Percentiles rank a stretch among this genome's conserved stretches.
Evolutionary conservation across 2,113 vertebrate species (phyloP).

Genomic region (Pseudorectes ferrugineus): DNA sequence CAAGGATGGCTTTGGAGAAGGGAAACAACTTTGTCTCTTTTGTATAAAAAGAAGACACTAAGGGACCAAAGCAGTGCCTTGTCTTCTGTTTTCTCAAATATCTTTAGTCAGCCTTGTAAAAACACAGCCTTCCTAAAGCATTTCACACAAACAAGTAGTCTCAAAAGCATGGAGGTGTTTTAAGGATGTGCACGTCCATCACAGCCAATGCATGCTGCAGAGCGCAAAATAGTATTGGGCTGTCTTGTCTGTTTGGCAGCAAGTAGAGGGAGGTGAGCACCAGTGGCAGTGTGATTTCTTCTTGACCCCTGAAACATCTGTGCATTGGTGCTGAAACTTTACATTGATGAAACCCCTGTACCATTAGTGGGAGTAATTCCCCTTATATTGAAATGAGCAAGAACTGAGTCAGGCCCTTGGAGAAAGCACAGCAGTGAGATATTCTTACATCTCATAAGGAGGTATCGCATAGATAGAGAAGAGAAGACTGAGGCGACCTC

Average conservation of each 20-base stretch:
- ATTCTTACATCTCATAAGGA: not conserved
- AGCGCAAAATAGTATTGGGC: not conserved
- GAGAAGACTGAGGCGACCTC: not conserved
- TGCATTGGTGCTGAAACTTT: not conserved
- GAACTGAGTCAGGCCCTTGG: not conserved
- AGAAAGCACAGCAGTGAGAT: not conserved
- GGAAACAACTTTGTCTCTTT: not conserved
- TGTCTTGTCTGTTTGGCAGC: not conserved
- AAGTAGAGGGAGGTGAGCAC: not conserved
- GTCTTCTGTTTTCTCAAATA: not conserved
- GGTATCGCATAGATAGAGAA: not conserved
- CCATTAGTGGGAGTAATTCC: not conserved
- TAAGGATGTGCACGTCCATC: not conserved
- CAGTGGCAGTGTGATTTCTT: not conserved
- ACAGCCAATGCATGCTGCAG: accelerated
- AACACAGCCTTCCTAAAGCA: not conserved
- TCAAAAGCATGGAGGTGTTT: not conserved
- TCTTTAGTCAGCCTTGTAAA: not conserved
- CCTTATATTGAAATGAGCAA: not conserved
- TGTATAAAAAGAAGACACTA: not conserved
- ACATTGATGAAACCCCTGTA: not conserved
- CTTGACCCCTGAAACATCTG: not conserved
- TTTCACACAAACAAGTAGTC: not conserved
- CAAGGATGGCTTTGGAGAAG: not conserved
- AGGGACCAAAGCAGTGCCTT: not conserved